Conservation (phyloP, 2,113 vertebrate species). For the Mastomys natalensis region DNA sequence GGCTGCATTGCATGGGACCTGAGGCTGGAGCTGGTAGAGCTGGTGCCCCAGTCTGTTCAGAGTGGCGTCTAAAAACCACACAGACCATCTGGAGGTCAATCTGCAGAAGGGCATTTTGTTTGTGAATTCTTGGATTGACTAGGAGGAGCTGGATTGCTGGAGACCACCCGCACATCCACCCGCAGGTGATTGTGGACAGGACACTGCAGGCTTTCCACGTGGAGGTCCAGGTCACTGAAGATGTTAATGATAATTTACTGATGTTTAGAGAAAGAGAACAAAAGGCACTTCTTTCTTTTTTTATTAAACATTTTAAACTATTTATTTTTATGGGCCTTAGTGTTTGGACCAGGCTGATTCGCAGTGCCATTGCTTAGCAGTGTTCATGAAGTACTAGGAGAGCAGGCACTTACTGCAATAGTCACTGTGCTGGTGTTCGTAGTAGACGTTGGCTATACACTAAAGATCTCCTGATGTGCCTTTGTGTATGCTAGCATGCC, state of each 20-base stretch:
- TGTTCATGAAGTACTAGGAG: neutral
- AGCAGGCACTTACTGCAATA: neutral
- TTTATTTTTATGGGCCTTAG: neutral
- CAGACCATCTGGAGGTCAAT: constrained; percentile 94
- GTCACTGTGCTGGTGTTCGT: neutral
- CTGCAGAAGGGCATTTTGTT: constrained; percentile 97
- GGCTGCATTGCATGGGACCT: constrained; percentile 88
- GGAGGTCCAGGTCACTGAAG: neutral
- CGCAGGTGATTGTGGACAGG: neutral
- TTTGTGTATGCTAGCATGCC: neutral
- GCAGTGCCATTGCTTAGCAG: neutral
- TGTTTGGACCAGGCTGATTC: neutral
- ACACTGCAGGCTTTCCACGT: neutral
- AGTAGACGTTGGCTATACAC: neutral
- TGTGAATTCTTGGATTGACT: constrained; percentile 95
- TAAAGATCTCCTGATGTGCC: neutral
- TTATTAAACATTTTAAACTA: neutral
- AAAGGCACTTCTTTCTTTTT: constrained; percentile 36
- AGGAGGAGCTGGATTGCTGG: constrained; percentile 91
- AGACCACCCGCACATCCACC: constrained; percentile 80
- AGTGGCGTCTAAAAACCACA: constrained; percentile 89
- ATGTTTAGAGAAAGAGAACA: constrained; percentile 75
- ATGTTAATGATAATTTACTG: neutral
- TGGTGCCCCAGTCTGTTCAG: constrained; percentile 93
- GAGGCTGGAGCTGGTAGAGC: constrained; percentile 89